Percentiles rank a stretch among this genome's conserved stretches.
phyloP scores from a whole-genome alignment of 37 sponge, comb jelly and placozoan genomes.

The Aplysina aerophoba region DNA sequence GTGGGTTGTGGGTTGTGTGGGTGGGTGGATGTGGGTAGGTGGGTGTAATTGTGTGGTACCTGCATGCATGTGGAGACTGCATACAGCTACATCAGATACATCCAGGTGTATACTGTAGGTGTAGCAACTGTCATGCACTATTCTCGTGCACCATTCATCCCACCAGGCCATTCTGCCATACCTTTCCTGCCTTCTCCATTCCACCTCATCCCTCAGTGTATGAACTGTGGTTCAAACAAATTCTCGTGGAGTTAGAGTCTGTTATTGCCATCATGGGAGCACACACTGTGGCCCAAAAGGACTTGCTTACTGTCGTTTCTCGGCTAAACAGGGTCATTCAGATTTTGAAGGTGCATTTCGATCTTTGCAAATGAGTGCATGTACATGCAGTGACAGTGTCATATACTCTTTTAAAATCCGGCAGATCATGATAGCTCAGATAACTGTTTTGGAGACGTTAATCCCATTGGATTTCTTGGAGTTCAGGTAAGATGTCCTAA shows the following conservation, averaged over 20 bases:
- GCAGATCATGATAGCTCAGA: conserved; percentile 50
- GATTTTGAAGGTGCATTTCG: conserved; percentile 47
- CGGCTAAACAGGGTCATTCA: conserved; percentile 45
- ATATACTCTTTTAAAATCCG: neutral
- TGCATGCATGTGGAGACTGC: too few relatives aligned
- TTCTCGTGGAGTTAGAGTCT: conserved; percentile 59
- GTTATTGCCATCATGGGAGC: conserved; percentile 41
- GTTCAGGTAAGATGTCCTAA: conserved; percentile 39
- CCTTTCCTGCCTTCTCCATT: too few relatives aligned
- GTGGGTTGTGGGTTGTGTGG: too few relatives aligned
- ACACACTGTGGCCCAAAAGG: conserved; percentile 44
- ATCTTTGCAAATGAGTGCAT: too few relatives aligned
- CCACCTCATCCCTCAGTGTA: conserved; percentile 25
- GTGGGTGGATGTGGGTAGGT: too few relatives aligned
- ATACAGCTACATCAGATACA: too few relatives aligned
- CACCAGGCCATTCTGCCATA: too few relatives aligned
- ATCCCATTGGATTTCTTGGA: conserved; percentile 61
- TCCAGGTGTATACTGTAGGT: too few relatives aligned
- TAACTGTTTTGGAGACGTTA: conserved; percentile 65
- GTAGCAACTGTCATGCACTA: too few relatives aligned
- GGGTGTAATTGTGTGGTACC: too few relatives aligned
- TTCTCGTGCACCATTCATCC: too few relatives aligned
- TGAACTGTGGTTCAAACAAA: conserved; percentile 80
- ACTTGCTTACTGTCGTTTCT: conserved; percentile 41
- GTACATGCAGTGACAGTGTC: too few relatives aligned